Evolutionary conservation across 2,113 vertebrate genomes (phyloP), one percentile per base, ranked within the genome.

Genomic region (Pelmatolapia mariae): DNA sequence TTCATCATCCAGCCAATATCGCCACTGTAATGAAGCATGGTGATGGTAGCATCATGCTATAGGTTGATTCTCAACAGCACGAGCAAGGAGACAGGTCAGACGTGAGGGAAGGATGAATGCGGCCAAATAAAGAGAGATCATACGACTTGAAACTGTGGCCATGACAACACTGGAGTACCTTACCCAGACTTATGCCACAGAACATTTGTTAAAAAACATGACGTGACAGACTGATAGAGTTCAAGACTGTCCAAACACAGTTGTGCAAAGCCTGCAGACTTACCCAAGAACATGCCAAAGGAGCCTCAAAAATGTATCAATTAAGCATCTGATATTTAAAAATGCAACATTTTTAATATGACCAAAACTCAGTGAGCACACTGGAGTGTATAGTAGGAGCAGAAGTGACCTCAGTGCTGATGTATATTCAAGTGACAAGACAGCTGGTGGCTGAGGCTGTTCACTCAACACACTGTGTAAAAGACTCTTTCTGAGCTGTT

Each of bases 391-490:
- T 19, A 78, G 26, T 50, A 50, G 15, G 26, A 31, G 43, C 43
- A 50, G 24, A 52, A 78, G 43, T 78, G 45, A 78, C 45, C 10
- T 52, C 45, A 31, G 47, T 31, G 73, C 11, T 40, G 40, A 85
- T 53, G 86, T 57, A 19, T 10, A 38, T 13, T 86, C 40, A 71
- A 82, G 86, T 85, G 89, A 83, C 29, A 36, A 78, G 89, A 86
- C 93, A 92, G 92, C 89, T 90, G 89, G 59, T 38, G 22, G 68
- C 36, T 88, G 88, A 93, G 71, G 33, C 73, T 54, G 8, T 31
- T 91, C 92, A 89, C 86, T 89, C 87, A 80, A 16, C 89, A 66
- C 82, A 4, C 36, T n/a, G 86, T 13, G 15, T 24, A 61, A 86
- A 87, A 89, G 68, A 84, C n/a, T 76, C 86, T 57, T 47, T 59